Percentiles rank a stretch among this genome's conserved stretches.
Evolutionary conservation across 2,888 invertebrate species (phyloP).

Genomic region (Agrochola lychnidis): DNA sequence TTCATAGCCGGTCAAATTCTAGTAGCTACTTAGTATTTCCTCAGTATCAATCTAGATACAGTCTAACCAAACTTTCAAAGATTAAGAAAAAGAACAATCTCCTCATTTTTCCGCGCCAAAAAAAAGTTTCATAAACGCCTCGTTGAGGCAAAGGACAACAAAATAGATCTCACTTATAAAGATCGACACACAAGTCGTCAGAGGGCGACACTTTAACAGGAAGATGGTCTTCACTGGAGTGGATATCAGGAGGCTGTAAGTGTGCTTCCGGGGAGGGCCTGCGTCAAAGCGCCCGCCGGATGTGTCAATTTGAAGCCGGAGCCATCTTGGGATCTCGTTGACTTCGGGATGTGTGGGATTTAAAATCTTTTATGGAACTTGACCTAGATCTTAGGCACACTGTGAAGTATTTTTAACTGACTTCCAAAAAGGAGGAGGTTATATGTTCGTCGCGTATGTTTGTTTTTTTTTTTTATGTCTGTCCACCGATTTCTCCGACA

Average conservation of each 20-base stretch:
- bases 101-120: background rate
- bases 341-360: conserved; percentile 68
- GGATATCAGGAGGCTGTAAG: conserved; percentile 73
- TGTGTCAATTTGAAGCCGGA: conserved; percentile 73
- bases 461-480: no score
- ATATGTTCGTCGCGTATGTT: no score
- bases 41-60: background rate
- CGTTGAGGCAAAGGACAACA: conserved; percentile 47
- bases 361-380: conserved; percentile 65
- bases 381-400: conserved; percentile 61
- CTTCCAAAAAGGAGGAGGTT: no score
- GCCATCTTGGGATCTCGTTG: conserved; percentile 72
- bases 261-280: conserved; percentile 72
- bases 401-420: background rate
- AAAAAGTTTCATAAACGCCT: conserved; percentile 35
- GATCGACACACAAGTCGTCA: conserved; percentile 59
- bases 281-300: conserved; percentile 75
- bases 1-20: background rate
- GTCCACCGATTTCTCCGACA: no score
- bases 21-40: background rate
- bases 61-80: background rate
- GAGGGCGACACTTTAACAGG: conserved; percentile 68
- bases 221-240: conserved; percentile 70
- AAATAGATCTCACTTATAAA: conserved; percentile 58
- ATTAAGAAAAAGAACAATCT: background rate